These are phyloP conservation scores for Zingel zingel DNA, from an alignment of 2,113 vertebrate genomes.

Conservation along the genomic window DNA sequence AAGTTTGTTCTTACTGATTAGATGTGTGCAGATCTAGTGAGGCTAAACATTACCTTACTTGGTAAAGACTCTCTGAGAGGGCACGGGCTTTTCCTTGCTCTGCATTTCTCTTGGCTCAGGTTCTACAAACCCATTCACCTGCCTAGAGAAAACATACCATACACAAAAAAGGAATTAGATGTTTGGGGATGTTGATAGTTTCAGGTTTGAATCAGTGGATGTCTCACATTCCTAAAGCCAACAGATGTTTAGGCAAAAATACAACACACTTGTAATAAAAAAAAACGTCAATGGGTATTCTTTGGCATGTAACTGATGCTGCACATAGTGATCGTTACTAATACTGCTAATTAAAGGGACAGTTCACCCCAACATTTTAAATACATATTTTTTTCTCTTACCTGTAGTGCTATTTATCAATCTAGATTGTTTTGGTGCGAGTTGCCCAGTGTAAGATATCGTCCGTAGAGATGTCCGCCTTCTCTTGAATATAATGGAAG, in stretches of 20 bases:
- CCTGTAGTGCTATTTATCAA: too few species aligned
- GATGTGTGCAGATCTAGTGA: slow-evolving; percentile 45
- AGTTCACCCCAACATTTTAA: too few species aligned
- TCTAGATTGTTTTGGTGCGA: too few species aligned
- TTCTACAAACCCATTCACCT: slow-evolving; percentile 47
- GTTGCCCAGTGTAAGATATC: too few species aligned
- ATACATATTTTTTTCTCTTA: too few species aligned
- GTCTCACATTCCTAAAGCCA: slow-evolving; percentile 12
- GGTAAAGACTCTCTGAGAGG: slow-evolving; percentile 63
- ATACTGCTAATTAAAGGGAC: background rate
- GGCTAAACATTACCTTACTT: slow-evolving; percentile 82
- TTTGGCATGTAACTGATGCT: background rate
- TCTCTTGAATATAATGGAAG: too few species aligned
- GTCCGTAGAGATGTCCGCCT: too few species aligned
- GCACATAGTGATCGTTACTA: background rate
- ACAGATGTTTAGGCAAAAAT: background rate
- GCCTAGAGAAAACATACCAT: slow-evolving; percentile 46
- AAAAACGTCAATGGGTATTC: background rate
- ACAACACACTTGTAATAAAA: background rate
- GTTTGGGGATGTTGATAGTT: slow-evolving; percentile 18
- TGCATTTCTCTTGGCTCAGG: slow-evolving; percentile 56
- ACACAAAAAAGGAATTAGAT: slow-evolving; percentile 40
- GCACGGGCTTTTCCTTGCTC: slow-evolving; percentile 32
- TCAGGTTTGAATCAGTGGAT: slow-evolving; percentile 14
- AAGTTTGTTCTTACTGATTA: slow-evolving; percentile 53